Evolutionary conservation across 2,113 vertebrate species (phyloP), one percentile per base, ranked within the genome.

Genomic region (Brachionichthys hirsutus): DNA sequence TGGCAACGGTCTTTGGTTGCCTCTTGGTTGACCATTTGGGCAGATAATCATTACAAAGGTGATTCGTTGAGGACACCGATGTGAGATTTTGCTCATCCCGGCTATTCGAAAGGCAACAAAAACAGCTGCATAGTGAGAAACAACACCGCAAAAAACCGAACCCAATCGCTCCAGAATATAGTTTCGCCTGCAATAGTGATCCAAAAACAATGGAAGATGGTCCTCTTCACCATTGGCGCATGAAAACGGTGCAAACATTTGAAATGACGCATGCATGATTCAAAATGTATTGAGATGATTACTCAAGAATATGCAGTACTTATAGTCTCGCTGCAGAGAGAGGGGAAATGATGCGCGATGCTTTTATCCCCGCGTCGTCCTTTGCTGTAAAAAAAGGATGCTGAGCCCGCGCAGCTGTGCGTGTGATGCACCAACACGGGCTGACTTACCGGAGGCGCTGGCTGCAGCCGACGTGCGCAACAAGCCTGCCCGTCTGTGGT

Each of bases 381-480:
- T 75, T 75, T 44, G 52, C 72, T 46, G 22, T 10, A 17, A 44
- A n/a, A 44, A 60, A 62, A 81, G 43, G 84, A 85, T 76, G 83
- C 81, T 73, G 59, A 34, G 62, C 66, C 59, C 16, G 50, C 57
- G 67, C 68, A 70, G 49, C 65, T n/a, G n/a, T n/a, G 63, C 68
- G 64, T 68, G 60, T n/a, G 42, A 54, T 11, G 22, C 50, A 64
- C 17, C 41, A 14, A 18, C 49, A 50, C 12, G 3, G 12, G 4
- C 24, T 43, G 46, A 75, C 87, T 87, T 82, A 91, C 89, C 89
- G 55, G 79, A 66, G 76, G 75, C 51, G 67, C 54, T 60, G 68
- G 43, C 51, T 45, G 40, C 67, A 30, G 77, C 54, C 40, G 67
- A 47, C 42, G 57, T 49, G 62, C 54, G 49, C 73, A 17, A 56